Evolutionary conservation across 2,797 vertebrate species (phyloP), one percentile per base, ranked within the genome.

Genomic region (Enteromius fasciolatus): DNA sequence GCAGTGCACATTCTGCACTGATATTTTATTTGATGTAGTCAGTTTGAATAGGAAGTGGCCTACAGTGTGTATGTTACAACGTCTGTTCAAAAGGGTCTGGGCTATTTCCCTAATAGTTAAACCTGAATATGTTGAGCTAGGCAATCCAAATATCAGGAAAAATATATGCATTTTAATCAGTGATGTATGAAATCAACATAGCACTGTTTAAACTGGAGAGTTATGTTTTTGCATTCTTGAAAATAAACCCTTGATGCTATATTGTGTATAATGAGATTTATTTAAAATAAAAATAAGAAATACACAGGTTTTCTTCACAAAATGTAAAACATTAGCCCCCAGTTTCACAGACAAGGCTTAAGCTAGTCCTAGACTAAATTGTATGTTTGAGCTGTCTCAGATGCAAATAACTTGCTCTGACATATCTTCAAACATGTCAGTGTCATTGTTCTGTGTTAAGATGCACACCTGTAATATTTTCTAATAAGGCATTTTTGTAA

Each of bases 181-280:
- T 59, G 36, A 76, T 59, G 25, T 75, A 41, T 75, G 14, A n/a
- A 25, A n/a, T 76, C 36, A 44, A 5, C n/a, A 41, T 41, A 46
- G 39, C 23, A 61, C n/a, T 41, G 41, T 15, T 14, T 63, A 14
- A 20, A 44, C 23, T 33, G 28, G 7, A 78, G 28, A 25, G 14
- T 36, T 39, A 25, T 69, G 20, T 72, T 39, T 70, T 61, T 73
- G 59, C 52, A 63, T 64, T 50, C 15, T 39, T 64, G 14, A 73
- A 81, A 81, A 73, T 74, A 74, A 81, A 81, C 12, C 31, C 11
- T 63, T 28, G 23, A 14, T n/a, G 14, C 31, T 20, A n/a, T 3
- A 39, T 81, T 64, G 41, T 61, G 41, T 36, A 4, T 46, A 59
- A 18, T 72, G 17, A 17, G 50, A 25, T 70, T 59, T 41, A 20